phyloP scores from a whole-genome alignment of 2,797 vertebrate species.

The Coluber constrictor region DNA sequence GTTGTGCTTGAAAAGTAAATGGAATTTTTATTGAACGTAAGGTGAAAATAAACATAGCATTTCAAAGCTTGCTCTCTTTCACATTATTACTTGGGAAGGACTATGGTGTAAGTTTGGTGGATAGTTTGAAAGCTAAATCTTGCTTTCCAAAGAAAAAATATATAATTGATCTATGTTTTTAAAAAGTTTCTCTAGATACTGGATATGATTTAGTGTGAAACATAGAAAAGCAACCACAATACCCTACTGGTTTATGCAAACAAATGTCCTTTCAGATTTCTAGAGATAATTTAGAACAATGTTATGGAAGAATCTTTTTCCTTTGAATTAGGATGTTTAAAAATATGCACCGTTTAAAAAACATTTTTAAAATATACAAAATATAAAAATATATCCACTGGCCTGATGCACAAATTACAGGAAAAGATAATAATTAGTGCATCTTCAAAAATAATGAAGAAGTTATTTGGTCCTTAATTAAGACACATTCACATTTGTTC shows the following conservation, averaged over 20 bases:
- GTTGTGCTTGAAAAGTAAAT: slow-evolving; percentile 16
- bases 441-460: not conserved
- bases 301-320: not conserved
- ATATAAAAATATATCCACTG: not conserved
- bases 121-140: not conserved
- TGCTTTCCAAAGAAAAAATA: not conserved
- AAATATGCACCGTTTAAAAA: not conserved
- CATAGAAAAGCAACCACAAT: not conserved
- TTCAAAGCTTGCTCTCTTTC: not conserved
- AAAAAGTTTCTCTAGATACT: not conserved
- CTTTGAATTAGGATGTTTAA: not conserved
- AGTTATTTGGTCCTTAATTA: not conserved
- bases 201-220: not conserved
- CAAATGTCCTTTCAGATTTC: not conserved
- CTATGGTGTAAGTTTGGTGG: not conserved
- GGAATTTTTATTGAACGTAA: not conserved
- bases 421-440: not conserved
- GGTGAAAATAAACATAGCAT: not conserved
- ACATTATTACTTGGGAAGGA: not conserved
- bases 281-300: not conserved
- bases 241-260: not conserved
- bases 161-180: not conserved
- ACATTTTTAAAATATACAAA: too few species aligned
- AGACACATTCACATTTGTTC: not conserved
- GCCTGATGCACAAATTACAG: not conserved